These are phyloP conservation scores for Lepidocyrtinus sp. DNA, from an alignment of 2,888 invertebrate species.

Conservation along the genomic window DNA sequence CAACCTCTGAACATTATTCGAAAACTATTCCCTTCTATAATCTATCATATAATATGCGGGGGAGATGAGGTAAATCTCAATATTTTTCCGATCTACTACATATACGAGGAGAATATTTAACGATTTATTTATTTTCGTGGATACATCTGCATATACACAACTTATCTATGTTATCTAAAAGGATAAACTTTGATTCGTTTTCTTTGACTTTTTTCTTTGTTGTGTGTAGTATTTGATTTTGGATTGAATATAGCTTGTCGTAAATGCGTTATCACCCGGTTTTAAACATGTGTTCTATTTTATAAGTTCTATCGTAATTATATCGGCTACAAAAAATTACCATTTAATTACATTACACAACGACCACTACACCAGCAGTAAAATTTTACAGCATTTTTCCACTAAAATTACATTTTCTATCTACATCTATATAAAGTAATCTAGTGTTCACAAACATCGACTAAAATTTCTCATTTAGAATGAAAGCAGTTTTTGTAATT, in stretches of 20 bases:
- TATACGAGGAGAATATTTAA: neutral
- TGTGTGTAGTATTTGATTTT: constrained; percentile 40
- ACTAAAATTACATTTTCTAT: too few species aligned
- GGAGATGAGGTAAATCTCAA: neutral
- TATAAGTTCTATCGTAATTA: too few species aligned
- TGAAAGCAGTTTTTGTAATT: neutral
- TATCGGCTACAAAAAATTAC: neutral
- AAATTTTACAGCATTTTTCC: too few species aligned
- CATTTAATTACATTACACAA: neutral
- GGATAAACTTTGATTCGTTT: constrained; percentile 34
- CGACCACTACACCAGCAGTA: too few species aligned
- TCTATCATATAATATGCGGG: too few species aligned
- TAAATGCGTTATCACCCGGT: constrained; percentile 61
- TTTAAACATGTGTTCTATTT: constrained; percentile 21
- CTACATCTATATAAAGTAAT: too few species aligned
- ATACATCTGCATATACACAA: neutral
- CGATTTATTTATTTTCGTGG: neutral
- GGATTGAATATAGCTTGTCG: constrained; percentile 45
- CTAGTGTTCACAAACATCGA: neutral
- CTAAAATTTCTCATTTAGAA: neutral
- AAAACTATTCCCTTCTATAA: constrained; percentile 7
- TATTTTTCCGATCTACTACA: constrained; percentile 14
- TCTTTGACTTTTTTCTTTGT: constrained; percentile 48
- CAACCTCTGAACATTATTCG: constrained; percentile 40
- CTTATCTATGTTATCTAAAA: constrained; percentile 22